phyloP scores from a whole-genome alignment of 2,888 invertebrate species.

The Aspidiotus destructor region DNA sequence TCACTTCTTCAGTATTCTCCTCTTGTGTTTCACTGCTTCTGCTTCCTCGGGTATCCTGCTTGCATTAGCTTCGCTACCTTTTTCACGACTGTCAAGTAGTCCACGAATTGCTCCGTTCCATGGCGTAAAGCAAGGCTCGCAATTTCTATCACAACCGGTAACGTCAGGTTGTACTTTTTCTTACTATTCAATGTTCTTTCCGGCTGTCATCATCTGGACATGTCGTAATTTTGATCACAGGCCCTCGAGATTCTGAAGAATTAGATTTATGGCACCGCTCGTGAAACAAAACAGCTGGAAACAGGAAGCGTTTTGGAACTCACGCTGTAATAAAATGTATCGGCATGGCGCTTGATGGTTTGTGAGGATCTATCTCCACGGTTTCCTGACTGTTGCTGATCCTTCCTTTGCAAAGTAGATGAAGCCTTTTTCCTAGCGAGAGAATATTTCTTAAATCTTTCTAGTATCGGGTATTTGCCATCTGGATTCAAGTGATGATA shows the following conservation, averaged over 20 bases:
- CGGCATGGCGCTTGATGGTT: conserved; percentile 1
- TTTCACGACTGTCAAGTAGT: not conserved
- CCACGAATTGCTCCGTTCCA: not conserved
- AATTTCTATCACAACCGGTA: not conserved
- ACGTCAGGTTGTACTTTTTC: not conserved
- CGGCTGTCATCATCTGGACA: not conserved
- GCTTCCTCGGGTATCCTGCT: not conserved
- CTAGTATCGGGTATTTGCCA: too few species aligned
- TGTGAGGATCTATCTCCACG: too few species aligned
- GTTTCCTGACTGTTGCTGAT: too few species aligned
- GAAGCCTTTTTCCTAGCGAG: too few species aligned
- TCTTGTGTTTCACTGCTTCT: not conserved
- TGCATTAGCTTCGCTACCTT: not conserved
- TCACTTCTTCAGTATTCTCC: not conserved
- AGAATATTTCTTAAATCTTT: too few species aligned
- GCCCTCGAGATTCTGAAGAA: not conserved
- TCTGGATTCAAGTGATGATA: too few species aligned
- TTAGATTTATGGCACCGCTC: not conserved
- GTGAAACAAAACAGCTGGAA: not conserved
- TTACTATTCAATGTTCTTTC: not conserved
- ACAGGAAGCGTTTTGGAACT: not conserved
- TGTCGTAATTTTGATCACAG: not conserved
- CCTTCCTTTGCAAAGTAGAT: too few species aligned
- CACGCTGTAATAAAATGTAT: not conserved
- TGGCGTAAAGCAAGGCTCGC: not conserved